A percentile compares a stretch with the other conserved stretches of the same genome.
phyloP scores from a whole-genome alignment of 2,888 invertebrate genomes.

The Campoletis raptor region DNA sequence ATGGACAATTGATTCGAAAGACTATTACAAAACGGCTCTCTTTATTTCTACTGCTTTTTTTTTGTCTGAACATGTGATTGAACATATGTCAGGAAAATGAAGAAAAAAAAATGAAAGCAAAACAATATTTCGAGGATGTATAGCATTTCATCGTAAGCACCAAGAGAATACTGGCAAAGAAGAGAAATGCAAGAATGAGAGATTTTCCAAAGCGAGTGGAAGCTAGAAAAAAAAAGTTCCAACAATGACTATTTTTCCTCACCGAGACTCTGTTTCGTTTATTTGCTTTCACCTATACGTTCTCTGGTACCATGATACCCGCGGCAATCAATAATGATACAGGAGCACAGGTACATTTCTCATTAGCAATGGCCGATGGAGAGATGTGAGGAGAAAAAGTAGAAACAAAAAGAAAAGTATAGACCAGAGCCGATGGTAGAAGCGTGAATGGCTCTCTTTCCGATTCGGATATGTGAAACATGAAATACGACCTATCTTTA shows the following conservation, averaged over 20 bases:
- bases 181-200: constrained; percentile 48
- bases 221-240: constrained; percentile 50
- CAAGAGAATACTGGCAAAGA: constrained; percentile 36
- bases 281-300: constrained; percentile 27
- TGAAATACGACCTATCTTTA: constrained; percentile 3
- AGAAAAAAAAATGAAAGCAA: constrained; percentile 11
- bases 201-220: constrained; percentile 31
- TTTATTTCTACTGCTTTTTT: background rate
- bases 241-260: constrained; percentile 41
- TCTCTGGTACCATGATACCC: constrained; percentile 40
- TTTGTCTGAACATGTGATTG: background rate
- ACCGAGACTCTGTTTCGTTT: constrained; percentile 37
- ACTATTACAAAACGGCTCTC: background rate
- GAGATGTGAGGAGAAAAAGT: constrained; percentile 36
- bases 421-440: background rate
- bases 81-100: constrained; percentile 4
- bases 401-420: constrained; percentile 32
- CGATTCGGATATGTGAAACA: constrained; percentile 13
- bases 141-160: constrained; percentile 51
- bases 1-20: background rate
- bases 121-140: constrained; percentile 32
- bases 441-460: constrained; percentile 28
- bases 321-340: constrained; percentile 64
- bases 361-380: constrained; percentile 68
- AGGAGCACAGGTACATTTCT: constrained; percentile 67